Evolutionary conservation across 2,797 vertebrate species (phyloP), one percentile per base, ranked within the genome.

Genomic region (Benthosema pterotum): DNA sequence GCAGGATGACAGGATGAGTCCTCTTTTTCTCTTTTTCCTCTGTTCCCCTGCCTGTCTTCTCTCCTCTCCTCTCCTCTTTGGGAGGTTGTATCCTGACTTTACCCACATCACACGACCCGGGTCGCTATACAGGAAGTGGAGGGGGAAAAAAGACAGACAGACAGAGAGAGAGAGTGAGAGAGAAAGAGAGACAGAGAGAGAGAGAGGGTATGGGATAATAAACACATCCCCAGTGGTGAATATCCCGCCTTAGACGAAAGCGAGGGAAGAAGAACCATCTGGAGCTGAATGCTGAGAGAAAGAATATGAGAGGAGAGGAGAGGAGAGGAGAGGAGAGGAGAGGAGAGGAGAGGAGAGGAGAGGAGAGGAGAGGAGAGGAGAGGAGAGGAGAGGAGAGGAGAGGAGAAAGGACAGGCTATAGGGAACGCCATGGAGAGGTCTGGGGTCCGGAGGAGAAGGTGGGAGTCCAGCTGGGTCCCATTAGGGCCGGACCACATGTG

Each of bases 381-480:
- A 96, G 94, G 42, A 11, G 42, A 57, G 19, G 61, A 58, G 63
- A 70, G 62, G 57, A 78, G 81, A 74, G 76, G 72, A 83, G 71
- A 80, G 72, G 68, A 63, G 57, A 52, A 22, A 38, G 50, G 73
- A 78, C 69, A 74, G 69, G 70, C n/a, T n/a, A n/a, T n/a, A n/a
- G n/a, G n/a, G n/a, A n/a, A n/a, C n/a, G n/a, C n/a, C n/a, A n/a
- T n/a, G n/a, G n/a, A 69, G 19, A 42, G 79, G 83, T 84, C 83
- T 74, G 88, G 76, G 93, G 89, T 85, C 93, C 91, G 87, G 89
- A 86, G 88, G 91, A 91, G 91, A 95, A 86, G 85, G 93, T 91
- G 92, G 95, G 93, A 96, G 94, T 94, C 97, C 97, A 99, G 96
- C 96, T 99, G 97, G 93, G 94, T 94, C 94, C 94, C 92, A 98